Evolutionary conservation across 2,797 vertebrate genomes (phyloP), one percentile per base, ranked within the genome.

Genomic region (Tenualosa thibaudeaui): DNA sequence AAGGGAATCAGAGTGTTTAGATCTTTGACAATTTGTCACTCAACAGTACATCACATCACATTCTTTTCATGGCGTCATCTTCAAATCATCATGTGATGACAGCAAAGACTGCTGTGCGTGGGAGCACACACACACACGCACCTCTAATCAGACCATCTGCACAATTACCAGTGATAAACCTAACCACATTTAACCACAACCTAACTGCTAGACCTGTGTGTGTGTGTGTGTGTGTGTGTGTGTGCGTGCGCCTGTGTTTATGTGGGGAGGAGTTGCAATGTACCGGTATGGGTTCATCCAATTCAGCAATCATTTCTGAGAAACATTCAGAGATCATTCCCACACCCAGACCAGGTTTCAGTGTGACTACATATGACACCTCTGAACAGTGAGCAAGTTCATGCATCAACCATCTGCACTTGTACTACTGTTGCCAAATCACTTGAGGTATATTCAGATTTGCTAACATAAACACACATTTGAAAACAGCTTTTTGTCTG

Each of bases 161-260:
- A 75, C 15, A 15, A 65, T 26, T 8, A 68, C 9, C 62, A 10
- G 31, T 75, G 37, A 40, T 75, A 75, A 75, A 75, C 37, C 3
- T 75, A 26, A 43, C 19, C 56, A 58, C 19, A 58, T 6, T 58
- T 19, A 58, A 58, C 50, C 50, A n/a, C n/a, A n/a, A n/a, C n/a
- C n/a, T n/a, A 60, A 15, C 50, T 19, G 17, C 31, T 54, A 31
- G 62, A 24, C 65, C 15, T 12, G 22, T 81, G 2, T 54, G 8
- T 31, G n/a, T 82, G 81, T 54, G 81, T 82, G 81, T 54, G n/a
- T 53, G 3, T 26, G 81, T 26, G 49, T 22, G 81, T 51, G 22
- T 26, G 50, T 82, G n/a, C 31, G 50, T 54, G n/a, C 53, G 81
- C 54, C 10, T 71, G 10, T 71, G 9, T 37, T 3, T 15, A 19